These are phyloP conservation scores for Pygocentrus nattereri DNA, from an alignment of 2,797 vertebrate genomes.

Conservation along the genomic window DNA sequence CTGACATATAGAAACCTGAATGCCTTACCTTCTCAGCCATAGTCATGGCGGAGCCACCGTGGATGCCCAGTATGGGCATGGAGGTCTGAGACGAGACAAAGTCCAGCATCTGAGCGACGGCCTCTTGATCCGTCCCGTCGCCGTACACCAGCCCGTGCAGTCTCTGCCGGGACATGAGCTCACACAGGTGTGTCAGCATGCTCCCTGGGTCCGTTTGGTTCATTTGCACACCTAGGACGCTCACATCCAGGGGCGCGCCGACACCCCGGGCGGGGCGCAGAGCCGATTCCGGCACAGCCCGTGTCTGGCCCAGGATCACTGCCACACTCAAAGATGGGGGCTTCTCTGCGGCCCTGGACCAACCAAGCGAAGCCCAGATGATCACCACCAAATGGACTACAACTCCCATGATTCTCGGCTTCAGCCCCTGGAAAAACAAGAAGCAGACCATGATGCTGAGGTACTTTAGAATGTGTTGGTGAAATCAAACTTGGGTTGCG, in stretches of 20 bases:
- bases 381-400: constrained; percentile 81
- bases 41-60: constrained; percentile 97
- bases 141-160: constrained; percentile 97
- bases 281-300: constrained; percentile 86
- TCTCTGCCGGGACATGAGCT: constrained; percentile 93
- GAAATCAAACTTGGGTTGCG: too few species aligned
- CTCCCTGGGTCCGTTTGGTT: constrained; percentile 98
- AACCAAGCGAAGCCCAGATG: constrained; percentile 79
- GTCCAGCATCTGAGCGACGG: constrained; percentile 98
- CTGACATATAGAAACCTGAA: not conserved
- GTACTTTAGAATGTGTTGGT: not conserved
- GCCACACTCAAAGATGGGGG: constrained; percentile 92
- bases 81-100: constrained; percentile 98
- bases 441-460: not conserved
- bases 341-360: constrained; percentile 85
- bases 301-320: constrained; percentile 94
- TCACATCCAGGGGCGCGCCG: constrained; percentile 87
- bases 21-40: constrained; percentile 97
- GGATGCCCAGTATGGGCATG: constrained; percentile 95
- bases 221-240: constrained; percentile 90
- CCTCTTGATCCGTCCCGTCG: constrained; percentile 96
- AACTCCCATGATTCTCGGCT: constrained; percentile 85
- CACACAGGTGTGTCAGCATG: constrained; percentile 95
- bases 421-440: constrained; percentile 76
- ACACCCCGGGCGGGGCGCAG: constrained; percentile 85